phyloP scores from a whole-genome alignment of 1,140 invertebrate genomes.

The Drosophila melanica region DNA sequence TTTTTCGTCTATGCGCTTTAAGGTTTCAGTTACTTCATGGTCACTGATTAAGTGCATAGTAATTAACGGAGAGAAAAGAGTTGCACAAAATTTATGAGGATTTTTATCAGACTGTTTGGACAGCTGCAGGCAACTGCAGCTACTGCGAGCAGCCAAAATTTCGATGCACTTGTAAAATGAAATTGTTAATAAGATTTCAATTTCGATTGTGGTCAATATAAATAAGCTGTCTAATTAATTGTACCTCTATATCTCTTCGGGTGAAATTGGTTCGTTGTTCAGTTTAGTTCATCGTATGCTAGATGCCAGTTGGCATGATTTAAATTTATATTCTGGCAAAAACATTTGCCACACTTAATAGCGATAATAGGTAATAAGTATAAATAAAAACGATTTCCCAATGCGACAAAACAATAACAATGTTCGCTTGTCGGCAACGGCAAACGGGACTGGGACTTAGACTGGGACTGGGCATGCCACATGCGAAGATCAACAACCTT shows the following conservation, averaged over 20 bases:
- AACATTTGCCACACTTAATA: constrained; percentile 58
- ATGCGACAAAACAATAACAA: constrained; percentile 44
- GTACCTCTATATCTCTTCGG: not conserved
- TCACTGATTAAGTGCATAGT: constrained; percentile 76
- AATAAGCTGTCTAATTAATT: constrained; percentile 41
- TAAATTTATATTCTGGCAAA: constrained; percentile 29
- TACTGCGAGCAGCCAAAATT: constrained; percentile 13
- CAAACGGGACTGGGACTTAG: constrained; percentile 1
- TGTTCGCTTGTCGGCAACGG: constrained; percentile 9
- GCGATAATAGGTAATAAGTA: constrained; percentile 48
- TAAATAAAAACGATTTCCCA: constrained; percentile 46
- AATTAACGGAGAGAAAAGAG: constrained; percentile 54
- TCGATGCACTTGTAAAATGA: constrained; percentile 6
- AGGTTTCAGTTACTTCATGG: constrained; percentile 66
- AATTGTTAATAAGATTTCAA: constrained; percentile 34
- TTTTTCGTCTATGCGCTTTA: constrained; percentile 35
- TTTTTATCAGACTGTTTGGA: constrained; percentile 42
- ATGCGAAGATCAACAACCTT: constrained; percentile 80
- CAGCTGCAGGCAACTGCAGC: constrained; percentile 11
- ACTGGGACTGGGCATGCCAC: constrained; percentile 24
- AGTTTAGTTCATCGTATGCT: constrained; percentile 4
- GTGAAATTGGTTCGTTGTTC: constrained; percentile 35
- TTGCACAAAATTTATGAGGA: constrained; percentile 64
- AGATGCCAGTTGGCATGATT: constrained; percentile 19
- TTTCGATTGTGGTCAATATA: constrained; percentile 40